These are phyloP conservation scores for Rhombomys opimus DNA, from an alignment of 2,113 vertebrate genomes.

Conservation along the genomic window DNA sequence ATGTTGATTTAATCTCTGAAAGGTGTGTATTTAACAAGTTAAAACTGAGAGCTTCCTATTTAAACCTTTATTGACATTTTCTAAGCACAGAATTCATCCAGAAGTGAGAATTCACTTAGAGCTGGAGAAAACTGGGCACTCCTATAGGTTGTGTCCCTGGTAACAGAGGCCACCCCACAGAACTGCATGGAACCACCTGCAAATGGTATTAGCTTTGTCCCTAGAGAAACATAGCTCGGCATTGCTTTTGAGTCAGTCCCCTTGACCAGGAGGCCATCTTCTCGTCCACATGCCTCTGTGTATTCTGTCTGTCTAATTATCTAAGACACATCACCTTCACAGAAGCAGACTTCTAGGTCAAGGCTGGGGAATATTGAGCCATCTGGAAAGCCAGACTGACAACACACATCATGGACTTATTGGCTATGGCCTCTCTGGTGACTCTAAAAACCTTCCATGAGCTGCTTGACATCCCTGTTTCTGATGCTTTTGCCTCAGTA, in stretches of 20 bases:
- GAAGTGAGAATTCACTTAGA: constrained; percentile 9
- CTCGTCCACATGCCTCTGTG: background rate
- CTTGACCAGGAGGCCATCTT: background rate
- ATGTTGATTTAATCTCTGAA: constrained; percentile 19
- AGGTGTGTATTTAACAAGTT: constrained; percentile 67
- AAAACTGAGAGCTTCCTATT: constrained; percentile 33
- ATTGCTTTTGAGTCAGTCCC: background rate
- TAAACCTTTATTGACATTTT: constrained; percentile 75
- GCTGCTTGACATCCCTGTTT: background rate
- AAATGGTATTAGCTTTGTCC: background rate
- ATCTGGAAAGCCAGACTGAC: background rate
- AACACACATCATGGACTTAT: no score
- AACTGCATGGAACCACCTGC: background rate
- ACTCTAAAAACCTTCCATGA: background rate
- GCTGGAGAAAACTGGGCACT: background rate
- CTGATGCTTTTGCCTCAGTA: background rate
- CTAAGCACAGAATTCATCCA: constrained; percentile 9
- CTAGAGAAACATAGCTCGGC: background rate
- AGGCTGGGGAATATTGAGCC: background rate
- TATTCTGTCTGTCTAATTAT: background rate
- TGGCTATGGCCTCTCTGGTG: background rate
- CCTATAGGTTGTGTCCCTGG: no score
- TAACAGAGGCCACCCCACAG: background rate
- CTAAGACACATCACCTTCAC: background rate
- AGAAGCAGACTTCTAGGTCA: background rate